A percentile compares a stretch with the other conserved stretches of the same genome.
Evolutionary conservation across 2,113 vertebrate species (phyloP).

Genomic region (Anolis carolinensis): DNA sequence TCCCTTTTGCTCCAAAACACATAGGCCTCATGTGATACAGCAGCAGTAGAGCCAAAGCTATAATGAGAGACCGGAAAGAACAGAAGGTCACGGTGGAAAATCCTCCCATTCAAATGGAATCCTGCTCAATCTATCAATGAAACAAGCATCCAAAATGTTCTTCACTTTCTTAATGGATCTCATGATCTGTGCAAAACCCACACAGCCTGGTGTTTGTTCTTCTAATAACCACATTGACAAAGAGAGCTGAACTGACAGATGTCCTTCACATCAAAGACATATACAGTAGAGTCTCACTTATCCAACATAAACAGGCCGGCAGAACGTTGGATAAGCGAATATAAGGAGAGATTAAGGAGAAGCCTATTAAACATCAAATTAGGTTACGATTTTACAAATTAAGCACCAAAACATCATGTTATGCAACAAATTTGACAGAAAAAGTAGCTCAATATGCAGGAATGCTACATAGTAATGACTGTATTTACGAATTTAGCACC

Average conservation of each 20-base stretch:
- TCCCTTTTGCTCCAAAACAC: slow-evolving; percentile 39
- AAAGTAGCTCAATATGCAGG: no score
- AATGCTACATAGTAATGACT: no score
- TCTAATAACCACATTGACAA: not conserved
- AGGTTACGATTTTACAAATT: no score
- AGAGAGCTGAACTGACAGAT: not conserved
- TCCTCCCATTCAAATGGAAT: slow-evolving; percentile 17
- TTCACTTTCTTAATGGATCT: not conserved
- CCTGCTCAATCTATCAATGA: not conserved
- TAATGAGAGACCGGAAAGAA: not conserved
- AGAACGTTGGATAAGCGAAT: no score
- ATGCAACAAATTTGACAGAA: no score
- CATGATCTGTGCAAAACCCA: not conserved
- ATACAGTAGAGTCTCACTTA: no score
- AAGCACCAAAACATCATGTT: no score
- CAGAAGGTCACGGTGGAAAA: not conserved
- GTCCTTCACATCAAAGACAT: not conserved
- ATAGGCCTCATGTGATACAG: slow-evolving; percentile 39
- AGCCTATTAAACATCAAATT: no score
- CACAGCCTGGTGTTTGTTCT: not conserved
- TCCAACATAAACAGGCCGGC: no score
- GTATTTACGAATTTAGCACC: no score
- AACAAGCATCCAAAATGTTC: not conserved
- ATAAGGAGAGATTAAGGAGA: no score
- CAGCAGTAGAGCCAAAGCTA: slow-evolving; percentile 25